phyloP scores from a whole-genome alignment of 2,797 vertebrate species.

The Pseudopleuronectes americanus region DNA sequence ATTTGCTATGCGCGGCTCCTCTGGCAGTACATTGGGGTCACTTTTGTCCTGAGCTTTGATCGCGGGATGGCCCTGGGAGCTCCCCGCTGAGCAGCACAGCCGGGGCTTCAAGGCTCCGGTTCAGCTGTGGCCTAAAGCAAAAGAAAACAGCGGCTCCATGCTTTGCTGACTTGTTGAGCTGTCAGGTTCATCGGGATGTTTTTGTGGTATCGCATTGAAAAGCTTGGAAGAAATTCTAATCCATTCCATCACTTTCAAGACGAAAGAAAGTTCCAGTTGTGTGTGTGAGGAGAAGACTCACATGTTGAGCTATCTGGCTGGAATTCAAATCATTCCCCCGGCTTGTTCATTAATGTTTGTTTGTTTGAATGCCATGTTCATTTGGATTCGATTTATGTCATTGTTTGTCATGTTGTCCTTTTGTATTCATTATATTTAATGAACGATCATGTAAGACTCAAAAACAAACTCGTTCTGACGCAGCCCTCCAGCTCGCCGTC shows the following conservation, averaged over 20 bases:
- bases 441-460: neutral
- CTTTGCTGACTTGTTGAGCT: slow-evolving; percentile 33
- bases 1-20: neutral
- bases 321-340: neutral
- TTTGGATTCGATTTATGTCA: slow-evolving; percentile 14
- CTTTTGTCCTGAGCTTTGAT: slow-evolving; percentile 25
- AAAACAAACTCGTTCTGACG: neutral
- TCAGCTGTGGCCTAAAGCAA: slow-evolving; percentile 18
- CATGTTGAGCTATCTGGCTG: neutral
- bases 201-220: slow-evolving; percentile 26
- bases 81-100: slow-evolving; percentile 8
- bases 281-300: slow-evolving; percentile 1
- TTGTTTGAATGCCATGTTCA: slow-evolving; percentile 8
- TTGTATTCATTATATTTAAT: neutral
- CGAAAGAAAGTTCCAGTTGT: slow-evolving; percentile 28
- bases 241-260: slow-evolving; percentile 36
- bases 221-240: slow-evolving; percentile 40
- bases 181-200: slow-evolving; percentile 33
- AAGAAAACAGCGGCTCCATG: neutral
- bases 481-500: neutral
- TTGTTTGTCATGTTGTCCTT: slow-evolving; percentile 1
- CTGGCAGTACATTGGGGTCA: slow-evolving; percentile 13
- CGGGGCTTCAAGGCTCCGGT: neutral
- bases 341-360: slow-evolving; percentile 3
- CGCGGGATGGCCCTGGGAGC: neutral